Evolutionary conservation across 2,113 vertebrate genomes (phyloP).

Genomic region (Candoia aspera): DNA sequence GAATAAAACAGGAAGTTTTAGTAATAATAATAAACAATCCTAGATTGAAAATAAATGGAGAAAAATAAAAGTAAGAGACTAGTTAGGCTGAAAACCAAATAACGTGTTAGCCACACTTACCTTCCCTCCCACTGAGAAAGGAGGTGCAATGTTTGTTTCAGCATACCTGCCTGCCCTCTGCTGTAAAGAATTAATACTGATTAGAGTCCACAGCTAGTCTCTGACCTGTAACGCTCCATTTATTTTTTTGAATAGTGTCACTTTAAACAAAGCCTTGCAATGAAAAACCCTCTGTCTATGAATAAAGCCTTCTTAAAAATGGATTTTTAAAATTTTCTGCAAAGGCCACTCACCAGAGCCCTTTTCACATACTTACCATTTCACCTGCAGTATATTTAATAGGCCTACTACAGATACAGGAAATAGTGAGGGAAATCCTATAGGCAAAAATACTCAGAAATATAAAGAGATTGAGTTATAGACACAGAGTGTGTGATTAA

Average conservation of each 20-base stretch:
- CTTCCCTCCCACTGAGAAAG: conserved; percentile 56
- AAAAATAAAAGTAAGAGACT: conserved; percentile 60
- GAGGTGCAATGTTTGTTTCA: conserved; percentile 43
- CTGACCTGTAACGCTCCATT: conserved; percentile 74
- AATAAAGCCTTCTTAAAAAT: conserved; percentile 59
- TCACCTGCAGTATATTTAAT: conserved; percentile 89
- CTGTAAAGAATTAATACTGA: conserved; percentile 67
- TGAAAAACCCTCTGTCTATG: conserved; percentile 78
- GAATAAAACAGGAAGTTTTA: conserved; percentile 26
- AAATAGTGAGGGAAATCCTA: conserved; percentile 90
- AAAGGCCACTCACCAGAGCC: conserved; percentile 89
- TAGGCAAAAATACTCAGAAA: conserved; percentile 88
- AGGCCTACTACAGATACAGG: conserved; percentile 89
- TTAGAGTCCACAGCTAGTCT: conserved; percentile 82
- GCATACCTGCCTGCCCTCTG: conserved; percentile 68
- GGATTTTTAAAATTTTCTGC: conserved; percentile 77
- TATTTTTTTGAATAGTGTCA: conserved; percentile 67
- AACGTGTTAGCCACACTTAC: conserved; percentile 64
- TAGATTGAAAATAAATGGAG: conserved; percentile 54
- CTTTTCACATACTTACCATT: conserved; percentile 89
- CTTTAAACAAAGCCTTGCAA: conserved; percentile 80
- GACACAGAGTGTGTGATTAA: conserved; percentile 63
- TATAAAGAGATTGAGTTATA: conserved; percentile 73
- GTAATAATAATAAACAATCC: not conserved
- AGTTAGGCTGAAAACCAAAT: conserved; percentile 79